These are phyloP conservation scores for Athalia rosae DNA, from an alignment of 2,888 invertebrate genomes.

Conservation along the genomic window DNA sequence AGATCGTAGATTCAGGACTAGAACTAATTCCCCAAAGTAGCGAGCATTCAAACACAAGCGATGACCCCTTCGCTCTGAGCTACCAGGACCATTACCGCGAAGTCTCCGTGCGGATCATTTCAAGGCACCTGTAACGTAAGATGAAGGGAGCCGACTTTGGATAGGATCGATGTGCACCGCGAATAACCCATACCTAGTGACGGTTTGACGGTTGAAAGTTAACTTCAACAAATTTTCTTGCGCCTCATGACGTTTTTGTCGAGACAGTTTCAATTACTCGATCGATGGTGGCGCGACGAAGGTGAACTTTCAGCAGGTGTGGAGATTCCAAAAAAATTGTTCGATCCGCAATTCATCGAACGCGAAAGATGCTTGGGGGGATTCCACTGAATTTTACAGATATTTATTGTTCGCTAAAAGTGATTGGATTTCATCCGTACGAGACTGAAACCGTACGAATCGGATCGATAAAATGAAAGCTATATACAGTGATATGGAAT, in stretches of 20 bases:
- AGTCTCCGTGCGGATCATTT: constrained; percentile 17
- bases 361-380: constrained; percentile 18
- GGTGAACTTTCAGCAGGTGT: neutral
- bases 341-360: constrained; percentile 21
- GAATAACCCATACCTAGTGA: neutral
- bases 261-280: too few species aligned
- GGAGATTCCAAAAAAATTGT: too few species aligned
- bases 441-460: neutral
- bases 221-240: neutral
- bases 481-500: neutral
- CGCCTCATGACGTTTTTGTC: neutral
- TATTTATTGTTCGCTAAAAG: constrained; percentile 35
- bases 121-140: neutral
- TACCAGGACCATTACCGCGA: constrained; percentile 1
- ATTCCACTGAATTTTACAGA: constrained; percentile 20
- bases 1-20: constrained; percentile 20
- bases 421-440: constrained; percentile 27
- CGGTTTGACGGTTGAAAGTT: neutral
- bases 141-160: constrained; percentile 32
- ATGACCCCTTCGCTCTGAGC: constrained; percentile 15
- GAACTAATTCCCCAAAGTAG: constrained; percentile 25
- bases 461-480: too few species aligned
- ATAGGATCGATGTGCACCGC: constrained; percentile 30
- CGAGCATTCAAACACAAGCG: constrained; percentile 35
- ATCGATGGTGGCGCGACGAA: neutral